Percentiles rank a stretch among this genome's conserved stretches.
These are phyloP conservation scores for Amblyjoppa fuscipennis DNA, from an alignment of 2,888 invertebrate genomes.

Conservation along the genomic window DNA sequence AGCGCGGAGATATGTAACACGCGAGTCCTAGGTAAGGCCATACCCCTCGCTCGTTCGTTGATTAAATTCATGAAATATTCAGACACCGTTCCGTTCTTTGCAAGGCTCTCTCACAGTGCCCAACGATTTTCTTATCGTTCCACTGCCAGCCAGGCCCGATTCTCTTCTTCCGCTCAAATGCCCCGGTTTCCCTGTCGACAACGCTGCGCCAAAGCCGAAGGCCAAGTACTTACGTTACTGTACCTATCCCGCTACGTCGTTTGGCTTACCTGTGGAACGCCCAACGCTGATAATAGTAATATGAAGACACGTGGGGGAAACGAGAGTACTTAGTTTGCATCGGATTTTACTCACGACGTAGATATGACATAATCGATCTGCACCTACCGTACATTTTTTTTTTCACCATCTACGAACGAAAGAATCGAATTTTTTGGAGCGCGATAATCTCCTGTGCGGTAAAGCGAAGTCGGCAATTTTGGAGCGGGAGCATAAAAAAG, in stretches of 20 bases:
- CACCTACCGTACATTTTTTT: neutral
- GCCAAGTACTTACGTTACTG: neutral
- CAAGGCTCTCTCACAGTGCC: constrained; percentile 10
- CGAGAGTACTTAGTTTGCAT: neutral
- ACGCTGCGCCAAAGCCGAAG: constrained; percentile 12
- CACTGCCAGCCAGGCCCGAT: constrained; percentile 16
- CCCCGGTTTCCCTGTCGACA: neutral
- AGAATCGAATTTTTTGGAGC: neutral
- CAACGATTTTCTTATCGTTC: constrained; percentile 54
- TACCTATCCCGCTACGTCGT: neutral
- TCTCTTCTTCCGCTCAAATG: constrained; percentile 29
- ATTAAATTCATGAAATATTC: constrained; percentile 71
- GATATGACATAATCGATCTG: neutral
- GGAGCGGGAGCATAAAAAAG: neutral
- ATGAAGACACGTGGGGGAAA: neutral
- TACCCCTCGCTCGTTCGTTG: constrained; percentile 45
- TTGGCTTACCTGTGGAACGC: constrained; percentile 25
- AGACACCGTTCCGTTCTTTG: constrained; percentile 49
- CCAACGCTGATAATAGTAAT: constrained; percentile 14
- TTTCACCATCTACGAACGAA: neutral
- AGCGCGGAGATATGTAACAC: constrained; percentile 27
- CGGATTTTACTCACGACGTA: neutral
- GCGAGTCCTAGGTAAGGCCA: constrained; percentile 16
- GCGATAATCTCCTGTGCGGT: neutral
- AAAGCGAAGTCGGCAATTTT: neutral